A percentile compares a stretch with the other conserved stretches of the same genome.
These are phyloP conservation scores for Ophiothrix spiculata DNA, from an alignment of 35 echinoderm and acorn worm species.

Conservation along the genomic window DNA sequence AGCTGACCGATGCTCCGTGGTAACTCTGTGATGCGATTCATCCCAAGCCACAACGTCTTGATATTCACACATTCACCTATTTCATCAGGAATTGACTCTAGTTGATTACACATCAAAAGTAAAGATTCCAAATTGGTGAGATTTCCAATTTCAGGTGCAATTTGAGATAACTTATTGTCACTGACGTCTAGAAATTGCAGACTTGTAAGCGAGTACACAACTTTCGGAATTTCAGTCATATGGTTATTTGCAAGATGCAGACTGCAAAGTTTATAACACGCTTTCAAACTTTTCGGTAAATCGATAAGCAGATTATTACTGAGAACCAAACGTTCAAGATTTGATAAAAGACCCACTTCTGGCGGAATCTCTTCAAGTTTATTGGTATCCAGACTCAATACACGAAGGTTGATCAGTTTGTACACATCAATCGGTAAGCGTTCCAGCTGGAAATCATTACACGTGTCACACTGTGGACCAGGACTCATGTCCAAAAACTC, in stretches of 20 bases:
- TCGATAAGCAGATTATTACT: conserved; percentile 90
- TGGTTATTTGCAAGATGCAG: conserved; percentile 94
- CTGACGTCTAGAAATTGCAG: conserved; percentile 76
- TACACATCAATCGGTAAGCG: conserved; percentile 52
- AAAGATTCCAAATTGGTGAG: conserved; percentile 53
- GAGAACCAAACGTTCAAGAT: conserved; percentile 74
- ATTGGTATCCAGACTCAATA: conserved; percentile 89
- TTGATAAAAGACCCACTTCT: conserved; percentile 56
- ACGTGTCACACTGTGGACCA: conserved; percentile 47
- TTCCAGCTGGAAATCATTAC: conserved; percentile 51
- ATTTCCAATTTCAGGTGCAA: conserved; percentile 52
- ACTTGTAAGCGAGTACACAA: conserved; percentile 63
- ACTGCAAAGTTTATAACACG: conserved; percentile 59
- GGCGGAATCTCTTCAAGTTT: conserved; percentile 58
- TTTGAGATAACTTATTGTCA: conserved; percentile 69
- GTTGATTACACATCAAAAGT: conserved; percentile 66
- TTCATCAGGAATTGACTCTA: conserved; percentile 60
- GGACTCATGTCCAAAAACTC: conserved; percentile 88
- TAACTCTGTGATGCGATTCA: conserved; percentile 59
- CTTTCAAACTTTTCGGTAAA: conserved; percentile 54
- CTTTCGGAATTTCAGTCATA: conserved; percentile 58
- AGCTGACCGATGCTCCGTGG: conserved; percentile 70
- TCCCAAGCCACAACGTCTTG: conserved; percentile 79
- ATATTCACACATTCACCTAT: conserved; percentile 64
- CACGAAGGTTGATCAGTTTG: conserved; percentile 52